Percentiles rank a stretch among this genome's conserved stretches.
Evolutionary conservation across 2,113 vertebrate species (phyloP).

Genomic region (Cynocephalus volans): DNA sequence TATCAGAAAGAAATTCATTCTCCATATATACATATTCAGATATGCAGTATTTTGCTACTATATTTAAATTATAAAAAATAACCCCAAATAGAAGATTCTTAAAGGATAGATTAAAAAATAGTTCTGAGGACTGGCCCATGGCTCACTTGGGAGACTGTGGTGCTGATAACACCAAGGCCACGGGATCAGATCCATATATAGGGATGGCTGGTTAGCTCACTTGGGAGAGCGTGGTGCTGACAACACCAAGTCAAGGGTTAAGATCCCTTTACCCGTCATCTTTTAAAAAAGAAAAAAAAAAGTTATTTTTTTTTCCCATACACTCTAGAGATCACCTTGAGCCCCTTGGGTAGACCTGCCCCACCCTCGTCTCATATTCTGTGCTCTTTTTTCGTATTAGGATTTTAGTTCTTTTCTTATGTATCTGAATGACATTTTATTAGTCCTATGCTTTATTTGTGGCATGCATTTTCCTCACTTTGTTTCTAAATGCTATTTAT

Average conservation of each 20-base stretch:
- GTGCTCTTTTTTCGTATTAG: background rate
- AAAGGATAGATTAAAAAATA: background rate
- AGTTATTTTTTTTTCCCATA: background rate
- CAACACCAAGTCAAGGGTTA: too few species aligned
- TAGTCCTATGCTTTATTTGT: background rate
- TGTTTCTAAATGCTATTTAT: slow-evolving; percentile 16
- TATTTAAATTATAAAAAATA: slow-evolving; percentile 4
- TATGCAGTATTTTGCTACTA: background rate
- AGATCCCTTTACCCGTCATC: too few species aligned
- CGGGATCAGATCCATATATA: too few species aligned
- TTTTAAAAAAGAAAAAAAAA: background rate
- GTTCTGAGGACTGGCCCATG: background rate
- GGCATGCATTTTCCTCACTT: background rate
- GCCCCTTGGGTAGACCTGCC: background rate
- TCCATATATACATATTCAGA: background rate
- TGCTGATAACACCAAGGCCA: too few species aligned
- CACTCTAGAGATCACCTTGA: background rate
- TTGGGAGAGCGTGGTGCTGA: too few species aligned
- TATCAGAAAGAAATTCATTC: background rate
- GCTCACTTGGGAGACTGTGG: too few species aligned
- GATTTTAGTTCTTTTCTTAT: slow-evolving; percentile 33
- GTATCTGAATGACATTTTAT: background rate
- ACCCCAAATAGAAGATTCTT: slow-evolving; percentile 9
- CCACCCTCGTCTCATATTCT: background rate
- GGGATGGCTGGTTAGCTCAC: too few species aligned